Evolutionary conservation across 2,113 vertebrate species (phyloP).

Genomic region (Cyanoramphus novaezelandiae): DNA sequence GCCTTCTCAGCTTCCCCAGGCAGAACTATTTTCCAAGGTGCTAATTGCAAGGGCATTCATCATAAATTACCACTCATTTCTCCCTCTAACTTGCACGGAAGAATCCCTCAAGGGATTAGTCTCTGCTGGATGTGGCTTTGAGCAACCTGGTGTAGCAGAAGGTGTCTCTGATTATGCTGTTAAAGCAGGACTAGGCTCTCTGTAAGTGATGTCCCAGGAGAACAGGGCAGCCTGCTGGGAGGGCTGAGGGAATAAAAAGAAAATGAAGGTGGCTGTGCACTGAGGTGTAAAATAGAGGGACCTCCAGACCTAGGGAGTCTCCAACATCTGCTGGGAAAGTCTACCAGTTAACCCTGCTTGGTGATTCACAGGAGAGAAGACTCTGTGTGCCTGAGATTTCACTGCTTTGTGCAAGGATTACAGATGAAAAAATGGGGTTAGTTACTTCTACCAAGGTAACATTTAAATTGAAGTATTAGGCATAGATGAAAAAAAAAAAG

Average conservation of each 20-base stretch:
- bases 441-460: not conserved
- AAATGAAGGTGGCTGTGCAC: not conserved
- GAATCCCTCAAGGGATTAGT: not conserved
- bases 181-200: not conserved
- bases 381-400: fast-evolving
- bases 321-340: not conserved
- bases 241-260: not conserved
- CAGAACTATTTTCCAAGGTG: not conserved
- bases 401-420: not conserved
- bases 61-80: conserved; percentile 18
- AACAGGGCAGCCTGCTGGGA: not conserved
- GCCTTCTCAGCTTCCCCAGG: conserved; percentile 25
- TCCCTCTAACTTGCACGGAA: not conserved
- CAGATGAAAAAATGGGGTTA: not conserved
- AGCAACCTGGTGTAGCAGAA: not conserved
- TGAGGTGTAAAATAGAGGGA: not conserved
- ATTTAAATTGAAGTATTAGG: not conserved
- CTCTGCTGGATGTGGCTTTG: not conserved
- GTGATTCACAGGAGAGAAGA: not conserved
- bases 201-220: not conserved
- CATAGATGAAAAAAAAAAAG: not conserved
- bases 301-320: not conserved
- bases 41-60: conserved; percentile 19
- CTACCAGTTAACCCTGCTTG: not conserved
- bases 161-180: not conserved